These are phyloP conservation scores for Drosophila infuscata DNA, from an alignment of 2,888 invertebrate genomes.

Conservation along the genomic window DNA sequence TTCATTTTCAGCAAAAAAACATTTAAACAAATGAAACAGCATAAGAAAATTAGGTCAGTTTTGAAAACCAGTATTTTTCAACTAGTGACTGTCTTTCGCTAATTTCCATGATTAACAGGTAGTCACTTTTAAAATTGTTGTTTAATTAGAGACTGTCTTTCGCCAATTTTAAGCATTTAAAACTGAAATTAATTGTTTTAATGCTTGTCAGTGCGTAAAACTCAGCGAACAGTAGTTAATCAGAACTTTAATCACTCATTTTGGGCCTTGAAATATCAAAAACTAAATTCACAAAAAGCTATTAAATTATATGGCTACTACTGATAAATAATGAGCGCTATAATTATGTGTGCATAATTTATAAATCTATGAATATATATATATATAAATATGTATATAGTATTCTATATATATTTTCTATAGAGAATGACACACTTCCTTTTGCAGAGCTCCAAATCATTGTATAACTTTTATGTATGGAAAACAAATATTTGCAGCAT, in stretches of 20 bases:
- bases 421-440: conserved; percentile 48
- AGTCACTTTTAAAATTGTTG: background rate
- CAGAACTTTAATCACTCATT: background rate
- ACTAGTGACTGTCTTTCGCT: background rate
- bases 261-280: background rate
- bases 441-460: conserved; percentile 24
- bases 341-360: background rate
- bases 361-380: background rate
- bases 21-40: background rate
- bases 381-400: no score
- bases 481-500: conserved; percentile 2
- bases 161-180: background rate
- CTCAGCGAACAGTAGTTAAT: background rate
- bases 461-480: conserved; percentile 8
- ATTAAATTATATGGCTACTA: background rate
- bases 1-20: background rate
- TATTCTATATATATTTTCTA: conserved; percentile 31
- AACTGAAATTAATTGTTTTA: background rate
- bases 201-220: background rate
- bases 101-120: background rate
- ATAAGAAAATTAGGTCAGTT: background rate
- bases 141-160: background rate
- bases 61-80: background rate
- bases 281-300: background rate
- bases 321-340: background rate